Percentiles rank a stretch among this genome's conserved stretches.
phyloP scores from a whole-genome alignment of 2,888 invertebrate genomes.

The Mycalesis mineus region DNA sequence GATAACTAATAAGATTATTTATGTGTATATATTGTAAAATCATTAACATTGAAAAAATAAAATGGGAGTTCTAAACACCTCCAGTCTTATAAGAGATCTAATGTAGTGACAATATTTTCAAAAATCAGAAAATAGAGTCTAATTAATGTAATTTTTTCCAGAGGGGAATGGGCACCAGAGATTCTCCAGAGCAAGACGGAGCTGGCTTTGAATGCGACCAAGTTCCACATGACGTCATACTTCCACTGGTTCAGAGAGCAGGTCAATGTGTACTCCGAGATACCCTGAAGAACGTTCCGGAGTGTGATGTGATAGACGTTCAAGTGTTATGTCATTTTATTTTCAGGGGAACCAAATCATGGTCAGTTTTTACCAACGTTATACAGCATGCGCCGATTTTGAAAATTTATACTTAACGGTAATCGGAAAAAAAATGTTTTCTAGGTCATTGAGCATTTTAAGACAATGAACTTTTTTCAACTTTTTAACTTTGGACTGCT shows the following conservation, averaged over 20 bases:
- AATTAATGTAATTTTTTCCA: slow-evolving; percentile 66
- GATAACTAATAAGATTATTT: no score
- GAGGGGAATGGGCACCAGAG: slow-evolving; percentile 87
- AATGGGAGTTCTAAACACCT: no score
- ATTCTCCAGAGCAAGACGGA: slow-evolving; percentile 83
- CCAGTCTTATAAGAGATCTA: no score
- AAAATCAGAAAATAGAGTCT: no score
- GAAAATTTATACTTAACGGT: no score
- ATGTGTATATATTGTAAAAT: no score
- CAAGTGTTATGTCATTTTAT: slow-evolving; percentile 22
- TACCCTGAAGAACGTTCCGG: slow-evolving; percentile 74
- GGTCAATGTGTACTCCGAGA: slow-evolving; percentile 84
- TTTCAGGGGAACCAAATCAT: slow-evolving; percentile 12
- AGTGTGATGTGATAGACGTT: slow-evolving; percentile 25
- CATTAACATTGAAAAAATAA: no score
- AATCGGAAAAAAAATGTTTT: no score
- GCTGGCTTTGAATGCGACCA: slow-evolving; percentile 82
- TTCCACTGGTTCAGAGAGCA: slow-evolving; percentile 88
- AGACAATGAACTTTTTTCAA: no score
- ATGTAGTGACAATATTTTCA: no score
- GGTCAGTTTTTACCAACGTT: neutral
- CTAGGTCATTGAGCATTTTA: no score
- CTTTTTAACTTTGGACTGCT: no score
- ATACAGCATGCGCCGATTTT: neutral
- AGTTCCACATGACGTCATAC: slow-evolving; percentile 81